These are phyloP conservation scores for Octopus sinensis DNA, from an alignment of 1,140 invertebrate genomes.

Conservation along the genomic window DNA sequence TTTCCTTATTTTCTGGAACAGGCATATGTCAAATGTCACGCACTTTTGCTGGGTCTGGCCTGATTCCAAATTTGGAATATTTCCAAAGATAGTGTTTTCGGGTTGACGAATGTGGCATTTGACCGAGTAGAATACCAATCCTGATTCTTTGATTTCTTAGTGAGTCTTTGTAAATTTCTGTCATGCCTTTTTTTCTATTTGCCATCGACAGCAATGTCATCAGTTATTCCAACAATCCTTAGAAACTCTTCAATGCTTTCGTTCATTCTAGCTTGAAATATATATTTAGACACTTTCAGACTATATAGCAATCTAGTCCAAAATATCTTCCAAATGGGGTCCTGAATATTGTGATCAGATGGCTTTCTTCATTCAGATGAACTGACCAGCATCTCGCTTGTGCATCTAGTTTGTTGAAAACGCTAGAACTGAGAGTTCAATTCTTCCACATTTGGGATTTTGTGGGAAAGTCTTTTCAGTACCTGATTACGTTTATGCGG, in stretches of 20 bases:
- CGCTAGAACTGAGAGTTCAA: constrained; percentile 1
- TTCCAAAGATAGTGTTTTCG: background rate
- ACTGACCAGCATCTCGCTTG: background rate
- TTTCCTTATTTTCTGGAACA: constrained; percentile 16
- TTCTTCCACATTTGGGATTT: constrained; percentile 19
- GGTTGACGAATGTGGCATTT: too few species aligned
- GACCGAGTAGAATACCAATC: background rate
- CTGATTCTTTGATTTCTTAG: background rate
- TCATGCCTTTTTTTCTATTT: background rate
- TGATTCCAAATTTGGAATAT: constrained; percentile 46
- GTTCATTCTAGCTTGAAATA: background rate
- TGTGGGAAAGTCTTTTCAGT: constrained; percentile 4
- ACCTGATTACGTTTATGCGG: constrained; percentile 9
- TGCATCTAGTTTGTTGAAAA: constrained; percentile 19
- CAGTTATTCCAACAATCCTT: background rate
- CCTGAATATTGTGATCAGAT: background rate
- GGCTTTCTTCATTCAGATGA: background rate
- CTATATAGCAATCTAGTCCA: background rate
- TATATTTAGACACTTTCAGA: background rate
- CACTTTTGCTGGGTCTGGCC: constrained; percentile 47
- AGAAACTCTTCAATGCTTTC: background rate
- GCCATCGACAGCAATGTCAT: constrained; percentile 3
- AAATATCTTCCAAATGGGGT: background rate
- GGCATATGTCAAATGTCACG: constrained; percentile 14
- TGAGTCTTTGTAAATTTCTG: background rate